Evolutionary conservation across 2,113 vertebrate species (phyloP).

Genomic region (Saguinus imperator): DNA sequence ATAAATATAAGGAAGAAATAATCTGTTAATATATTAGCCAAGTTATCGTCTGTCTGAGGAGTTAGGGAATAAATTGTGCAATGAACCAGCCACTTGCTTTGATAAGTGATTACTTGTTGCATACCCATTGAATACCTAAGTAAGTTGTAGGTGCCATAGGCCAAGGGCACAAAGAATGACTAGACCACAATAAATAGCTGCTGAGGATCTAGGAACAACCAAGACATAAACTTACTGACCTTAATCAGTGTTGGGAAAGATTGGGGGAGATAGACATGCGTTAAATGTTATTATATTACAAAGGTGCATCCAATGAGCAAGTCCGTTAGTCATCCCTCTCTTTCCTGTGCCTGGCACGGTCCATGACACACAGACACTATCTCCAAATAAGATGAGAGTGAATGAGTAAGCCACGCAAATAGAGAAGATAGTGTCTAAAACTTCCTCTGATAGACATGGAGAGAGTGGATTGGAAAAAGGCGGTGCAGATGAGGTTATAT

Average conservation of each 20-base stretch:
- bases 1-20: background rate
- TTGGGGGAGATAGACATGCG: background rate
- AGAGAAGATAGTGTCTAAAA: background rate
- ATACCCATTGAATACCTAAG: background rate
- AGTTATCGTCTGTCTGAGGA: background rate
- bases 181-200: background rate
- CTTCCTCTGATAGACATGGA: background rate
- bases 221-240: background rate
- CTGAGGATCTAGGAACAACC: background rate
- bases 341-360: background rate
- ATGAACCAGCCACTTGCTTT: slow-evolving; percentile 4
- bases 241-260: background rate
- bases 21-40: background rate
- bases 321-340: background rate
- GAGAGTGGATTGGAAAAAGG: background rate
- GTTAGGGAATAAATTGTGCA: background rate
- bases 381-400: background rate
- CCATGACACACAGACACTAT: background rate
- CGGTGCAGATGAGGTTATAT: background rate
- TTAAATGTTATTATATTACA: background rate
- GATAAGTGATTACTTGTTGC: background rate
- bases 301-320: background rate
- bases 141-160: background rate
- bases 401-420: background rate
- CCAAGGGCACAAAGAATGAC: background rate